Evolutionary conservation across 2,888 invertebrate species (phyloP), one percentile per base, ranked within the genome.

Genomic region (Stenodera caucasica): DNA sequence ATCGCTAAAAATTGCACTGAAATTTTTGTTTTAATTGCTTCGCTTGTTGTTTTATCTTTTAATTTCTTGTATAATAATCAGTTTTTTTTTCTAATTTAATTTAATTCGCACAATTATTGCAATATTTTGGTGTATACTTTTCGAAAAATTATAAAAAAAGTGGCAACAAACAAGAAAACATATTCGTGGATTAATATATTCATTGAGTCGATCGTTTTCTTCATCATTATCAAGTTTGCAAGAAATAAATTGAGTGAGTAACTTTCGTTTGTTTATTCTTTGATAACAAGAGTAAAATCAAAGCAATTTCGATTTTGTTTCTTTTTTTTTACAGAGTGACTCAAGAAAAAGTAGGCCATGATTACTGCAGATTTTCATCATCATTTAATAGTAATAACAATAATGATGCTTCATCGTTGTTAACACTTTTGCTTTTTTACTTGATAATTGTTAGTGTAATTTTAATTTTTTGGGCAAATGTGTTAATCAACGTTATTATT

Each of bases 371-470:
- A 49, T 30, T 55, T 51, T 35, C 57, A 30, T 35, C 54, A 37
- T 37, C 40, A 52, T 32, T 21, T n/a, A n/a, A n/a, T n/a, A n/a
- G n/a, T n/a, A n/a, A n/a, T 33, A 45, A 45, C 45, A 40, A 40
- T 15, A 32, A 52, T 33, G 52, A n/a, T n/a, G n/a, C n/a, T n/a
- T n/a, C 52, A 32, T 32, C 52, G 9, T 57, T 57, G 32, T 61
- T 61, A 55, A 61, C 61, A 61, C 55, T 55, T 58, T 58, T 61
- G 61, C 61, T n/a, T n/a, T n/a, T 58, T 40, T 35, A 49, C 49
- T 21, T 11, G 51, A 45, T 33, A 53, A 23, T 57, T 57, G 61
- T 55, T 52, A 50, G 55, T 45, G 45, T 58, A 55, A 30, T 55
- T 23, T n/a, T 60, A 30, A 45, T n/a, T n/a, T n/a, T 45, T 45